Evolutionary conservation across 2,797 vertebrate genomes (phyloP), one percentile per base, ranked within the genome.

Genomic region (Toxotes lorentzi): DNA sequence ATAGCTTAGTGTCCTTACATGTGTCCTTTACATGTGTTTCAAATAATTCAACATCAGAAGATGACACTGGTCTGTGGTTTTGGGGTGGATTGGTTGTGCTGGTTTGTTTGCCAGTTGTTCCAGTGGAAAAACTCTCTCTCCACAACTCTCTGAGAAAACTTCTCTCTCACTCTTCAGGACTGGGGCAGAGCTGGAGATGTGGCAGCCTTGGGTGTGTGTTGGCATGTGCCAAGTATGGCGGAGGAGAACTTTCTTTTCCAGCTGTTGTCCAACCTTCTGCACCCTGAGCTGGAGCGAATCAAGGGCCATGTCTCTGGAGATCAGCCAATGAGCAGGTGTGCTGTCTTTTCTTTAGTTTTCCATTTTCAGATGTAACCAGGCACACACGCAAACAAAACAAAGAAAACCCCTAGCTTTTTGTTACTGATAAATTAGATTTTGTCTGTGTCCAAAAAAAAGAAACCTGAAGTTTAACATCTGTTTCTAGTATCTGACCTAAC

Each of bases 131-230:
- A 50, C 54, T 75, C 53, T 60, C 45, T 50, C 27, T 45, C 24
- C 51, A 7, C 16, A 61, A 34, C 63, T 45, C 57, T 59, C 23
- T 83, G 70, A 61, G 12, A 73, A 69, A 68, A 51, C 14, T 27
- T 70, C 54, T 75, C 51, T 60, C 34, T 43, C 24, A 43, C 24
- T 67, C 60, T 91, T 0, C 84, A 99, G 98, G 97, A 99, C 91
- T 99, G 98, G 98, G 98, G 98, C 85, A 96, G 96, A 82, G 96
- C 97, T 7, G 98, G 98, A 64, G 96, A 99, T 89, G 86, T 99
- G 67, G 95, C 95, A 90, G 95, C 96, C 47, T 81, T 99, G 82
- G 95, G 96, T 72, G 95, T 99, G 82, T 95, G 96, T 76, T 99
- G 98, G 98, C 98, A 99, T 4, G 96, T 98, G 86, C 97, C 97